Evolutionary conservation across 2,888 invertebrate species (phyloP).

Genomic region (Hyposoter dolosus): DNA sequence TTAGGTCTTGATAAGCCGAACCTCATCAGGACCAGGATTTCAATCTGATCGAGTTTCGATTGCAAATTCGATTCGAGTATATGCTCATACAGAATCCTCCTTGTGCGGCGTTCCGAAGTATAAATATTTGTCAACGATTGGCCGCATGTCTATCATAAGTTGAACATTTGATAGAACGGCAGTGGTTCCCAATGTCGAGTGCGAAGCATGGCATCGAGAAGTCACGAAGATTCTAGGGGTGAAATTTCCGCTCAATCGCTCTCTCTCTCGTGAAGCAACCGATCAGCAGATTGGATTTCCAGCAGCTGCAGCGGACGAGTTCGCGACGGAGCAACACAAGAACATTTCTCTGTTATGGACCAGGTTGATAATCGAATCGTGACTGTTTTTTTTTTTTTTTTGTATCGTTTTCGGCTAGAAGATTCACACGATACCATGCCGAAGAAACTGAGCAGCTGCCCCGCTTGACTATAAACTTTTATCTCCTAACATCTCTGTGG

Average conservation of each 20-base stretch:
- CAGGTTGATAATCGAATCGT: slow-evolving; percentile 18
- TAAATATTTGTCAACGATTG: background rate
- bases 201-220: slow-evolving; percentile 30
- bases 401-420: background rate
- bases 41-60: too few relatives aligned
- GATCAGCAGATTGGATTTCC: slow-evolving; percentile 44
- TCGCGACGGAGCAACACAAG: slow-evolving; percentile 6
- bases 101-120: background rate
- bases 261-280: slow-evolving; percentile 17
- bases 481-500: background rate
- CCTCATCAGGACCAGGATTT: too few relatives aligned
- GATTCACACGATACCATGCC: background rate
- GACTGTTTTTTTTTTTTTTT: slow-evolving; percentile 12
- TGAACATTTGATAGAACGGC: slow-evolving; percentile 6
- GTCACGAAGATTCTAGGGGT: slow-evolving; percentile 33
- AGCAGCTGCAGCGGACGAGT: background rate
- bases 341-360: slow-evolving; percentile 20
- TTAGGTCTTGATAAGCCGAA: too few relatives aligned
- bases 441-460: slow-evolving; percentile 16
- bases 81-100: background rate
- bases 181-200: background rate
- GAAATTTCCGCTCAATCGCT: background rate
- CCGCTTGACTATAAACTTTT: background rate
- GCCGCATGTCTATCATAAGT: too few relatives aligned
- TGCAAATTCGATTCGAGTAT: too few relatives aligned